A percentile compares a stretch with the other conserved stretches of the same genome.
Conservation (phyloP, 2,113 vertebrate genomes). For the Megaleporinus macrocephalus region DNA sequence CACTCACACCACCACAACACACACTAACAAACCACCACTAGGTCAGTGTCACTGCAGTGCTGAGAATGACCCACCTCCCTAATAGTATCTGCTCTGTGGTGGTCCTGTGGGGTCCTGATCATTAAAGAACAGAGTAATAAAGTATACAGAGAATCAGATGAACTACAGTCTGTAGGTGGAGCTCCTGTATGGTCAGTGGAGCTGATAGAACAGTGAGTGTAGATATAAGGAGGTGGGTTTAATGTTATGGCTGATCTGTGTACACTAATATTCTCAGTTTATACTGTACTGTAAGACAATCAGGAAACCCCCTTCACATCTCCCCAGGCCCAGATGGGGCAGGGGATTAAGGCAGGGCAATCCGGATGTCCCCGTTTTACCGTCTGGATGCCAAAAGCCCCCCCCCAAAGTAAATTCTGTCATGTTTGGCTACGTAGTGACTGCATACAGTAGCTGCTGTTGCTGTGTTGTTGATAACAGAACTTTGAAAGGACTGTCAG, state of each 20-base stretch:
- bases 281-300: neutral
- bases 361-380: slow-evolving; percentile 54
- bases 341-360: slow-evolving; percentile 39
- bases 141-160: no score
- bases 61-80: no score
- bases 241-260: neutral
- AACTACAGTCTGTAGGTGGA: no score
- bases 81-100: no score
- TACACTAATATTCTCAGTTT: neutral
- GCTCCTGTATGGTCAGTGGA: no score
- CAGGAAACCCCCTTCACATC: neutral
- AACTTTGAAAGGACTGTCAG: neutral
- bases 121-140: no score
- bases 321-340: slow-evolving; percentile 42
- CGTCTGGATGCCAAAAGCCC: slow-evolving; percentile 43
- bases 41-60: no score
- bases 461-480: slow-evolving; percentile 5
- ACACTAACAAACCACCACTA: no score
- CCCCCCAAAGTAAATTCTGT: slow-evolving; percentile 41
- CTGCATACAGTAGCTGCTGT: neutral
- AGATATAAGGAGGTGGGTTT: no score
- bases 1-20: no score
- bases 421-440: slow-evolving; percentile 20
- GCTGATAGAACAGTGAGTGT: no score
- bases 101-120: no score